Base-by-base conservation (phyloP, 2,888 invertebrate species). In the Gari tellinella region DNA sequence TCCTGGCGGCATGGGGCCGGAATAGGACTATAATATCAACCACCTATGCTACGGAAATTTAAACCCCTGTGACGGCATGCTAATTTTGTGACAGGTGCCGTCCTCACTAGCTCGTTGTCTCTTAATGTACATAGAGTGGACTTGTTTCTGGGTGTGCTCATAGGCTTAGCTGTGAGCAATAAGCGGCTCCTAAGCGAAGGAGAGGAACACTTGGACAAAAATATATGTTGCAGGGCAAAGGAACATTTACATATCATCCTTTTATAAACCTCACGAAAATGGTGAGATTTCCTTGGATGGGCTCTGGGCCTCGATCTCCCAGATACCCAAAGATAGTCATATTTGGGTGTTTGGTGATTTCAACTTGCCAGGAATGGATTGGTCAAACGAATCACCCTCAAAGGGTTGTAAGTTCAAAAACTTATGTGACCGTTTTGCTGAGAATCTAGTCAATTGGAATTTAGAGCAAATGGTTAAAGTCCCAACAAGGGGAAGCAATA, bases 211-310 rank as follows among this genome's bases (percentile, higher is more conserved):
- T 40, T 57, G 56, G 49, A 26, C 48, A 17, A 57, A 57, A 41
- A 31, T 53, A 17, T 17, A 5, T n/a, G 15, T 63, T 7, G 5
- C 25, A 21, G 53, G 53, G 7, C 1, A 10, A 7, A 31, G 14
- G 15, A 7, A 40, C 17, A 51, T 51, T 4, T 51, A 10, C 15
- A 41, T n/a, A n/a, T n/a, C n/a, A n/a, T n/a, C n/a, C n/a, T n/a
- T n/a, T n/a, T n/a, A n/a, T n/a, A n/a, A n/a, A 40, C 51, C 62
- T 17, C 43, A 57, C 31, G 53, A 67, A 58, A 51, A 53, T 21
- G 60, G 53, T 21, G 21, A 1, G 14, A 23, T 52, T 5, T 57
- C 51, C 23, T 14, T 67, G 12, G 14, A 52, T 19, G 53, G 41
- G 21, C 25, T 58, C 15, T 52, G 58, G 40, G 26, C 38, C 43